A percentile compares a stretch with the other conserved stretches of the same genome.
phyloP scores from a whole-genome alignment of 2,113 vertebrate genomes.

The Vulpes lagopus region DNA sequence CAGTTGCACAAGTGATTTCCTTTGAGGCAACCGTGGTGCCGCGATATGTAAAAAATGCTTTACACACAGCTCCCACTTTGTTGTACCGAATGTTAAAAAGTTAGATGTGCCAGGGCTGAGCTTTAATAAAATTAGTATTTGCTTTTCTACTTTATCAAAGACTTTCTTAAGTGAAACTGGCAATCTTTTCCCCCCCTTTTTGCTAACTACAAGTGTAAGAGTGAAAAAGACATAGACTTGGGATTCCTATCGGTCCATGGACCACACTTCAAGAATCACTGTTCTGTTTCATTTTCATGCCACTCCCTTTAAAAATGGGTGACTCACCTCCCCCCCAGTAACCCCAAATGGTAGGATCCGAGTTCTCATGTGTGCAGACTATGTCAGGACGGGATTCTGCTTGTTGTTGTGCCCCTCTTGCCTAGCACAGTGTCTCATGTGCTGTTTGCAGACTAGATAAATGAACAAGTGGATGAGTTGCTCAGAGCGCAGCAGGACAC shows the following conservation, averaged over 20 bases:
- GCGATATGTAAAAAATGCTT: not conserved
- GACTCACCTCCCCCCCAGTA: not conserved
- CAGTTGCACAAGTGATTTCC: not conserved
- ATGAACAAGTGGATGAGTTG: not conserved
- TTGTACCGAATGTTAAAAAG: not conserved
- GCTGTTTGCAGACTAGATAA: not conserved
- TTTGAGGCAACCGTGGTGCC: not conserved
- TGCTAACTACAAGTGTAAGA: not conserved
- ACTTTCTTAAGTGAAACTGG: not conserved
- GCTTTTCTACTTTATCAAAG: slow-evolving; percentile 1
- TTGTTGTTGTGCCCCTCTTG: not conserved
- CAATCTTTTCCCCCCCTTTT: not conserved
- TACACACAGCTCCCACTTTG: not conserved
- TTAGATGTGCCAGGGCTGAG: not conserved
- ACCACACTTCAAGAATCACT: not conserved
- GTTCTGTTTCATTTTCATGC: not conserved
- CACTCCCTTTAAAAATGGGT: not conserved
- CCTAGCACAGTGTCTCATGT: not conserved
- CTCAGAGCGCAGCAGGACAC: not conserved
- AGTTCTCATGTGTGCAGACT: not conserved
- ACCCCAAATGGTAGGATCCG: not conserved
- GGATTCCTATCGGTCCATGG: not conserved
- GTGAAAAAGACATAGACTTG: not conserved
- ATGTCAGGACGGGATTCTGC: not conserved
- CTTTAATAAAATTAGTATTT: slow-evolving; percentile 49